A percentile compares a stretch with the other conserved stretches of the same genome.
Evolutionary conservation across 2,888 invertebrate species (phyloP).

Genomic region (Macroteleia sp.): DNA sequence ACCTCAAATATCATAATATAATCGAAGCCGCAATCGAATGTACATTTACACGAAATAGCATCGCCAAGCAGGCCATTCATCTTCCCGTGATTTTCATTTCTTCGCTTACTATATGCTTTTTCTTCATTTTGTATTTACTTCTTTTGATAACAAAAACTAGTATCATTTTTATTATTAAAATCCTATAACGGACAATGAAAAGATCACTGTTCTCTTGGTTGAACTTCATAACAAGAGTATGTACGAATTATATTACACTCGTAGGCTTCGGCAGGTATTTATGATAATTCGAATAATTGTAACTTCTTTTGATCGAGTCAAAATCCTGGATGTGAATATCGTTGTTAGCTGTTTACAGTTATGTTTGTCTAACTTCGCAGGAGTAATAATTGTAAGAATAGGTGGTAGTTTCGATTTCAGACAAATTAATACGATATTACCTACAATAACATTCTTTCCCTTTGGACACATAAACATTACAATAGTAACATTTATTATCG

Average conservation of each 20-base stretch:
- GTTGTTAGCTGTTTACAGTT: slow-evolving; percentile 60
- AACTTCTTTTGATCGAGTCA: slow-evolving; percentile 61
- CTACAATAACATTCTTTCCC: slow-evolving; percentile 77
- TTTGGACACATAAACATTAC: slow-evolving; percentile 75
- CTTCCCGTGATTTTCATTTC: slow-evolving; percentile 66
- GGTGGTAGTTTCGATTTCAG: slow-evolving; percentile 71
- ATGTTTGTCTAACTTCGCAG: slow-evolving; percentile 60
- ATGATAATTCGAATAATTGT: slow-evolving; percentile 43
- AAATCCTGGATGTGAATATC: slow-evolving; percentile 58
- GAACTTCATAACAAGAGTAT: slow-evolving; percentile 80
- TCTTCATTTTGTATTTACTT: slow-evolving; percentile 31
- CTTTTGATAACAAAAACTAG: slow-evolving; percentile 77
- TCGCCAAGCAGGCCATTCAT: slow-evolving; percentile 81
- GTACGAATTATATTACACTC: slow-evolving; percentile 77
- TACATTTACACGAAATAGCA: slow-evolving; percentile 79
- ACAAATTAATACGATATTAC: slow-evolving; percentile 79
- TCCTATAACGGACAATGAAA: slow-evolving; percentile 82
- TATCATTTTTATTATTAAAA: slow-evolving; percentile 75
- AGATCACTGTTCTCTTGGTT: slow-evolving; percentile 79
- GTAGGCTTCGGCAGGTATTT: slow-evolving; percentile 64
- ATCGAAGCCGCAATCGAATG: slow-evolving; percentile 39
- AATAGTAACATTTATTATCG: slow-evolving; percentile 72
- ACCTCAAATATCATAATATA: too few relatives aligned
- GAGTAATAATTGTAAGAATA: slow-evolving; percentile 67
- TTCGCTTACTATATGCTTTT: slow-evolving; percentile 11